phyloP scores from a whole-genome alignment of 2,888 invertebrate species.

The Chironomus tentans region DNA sequence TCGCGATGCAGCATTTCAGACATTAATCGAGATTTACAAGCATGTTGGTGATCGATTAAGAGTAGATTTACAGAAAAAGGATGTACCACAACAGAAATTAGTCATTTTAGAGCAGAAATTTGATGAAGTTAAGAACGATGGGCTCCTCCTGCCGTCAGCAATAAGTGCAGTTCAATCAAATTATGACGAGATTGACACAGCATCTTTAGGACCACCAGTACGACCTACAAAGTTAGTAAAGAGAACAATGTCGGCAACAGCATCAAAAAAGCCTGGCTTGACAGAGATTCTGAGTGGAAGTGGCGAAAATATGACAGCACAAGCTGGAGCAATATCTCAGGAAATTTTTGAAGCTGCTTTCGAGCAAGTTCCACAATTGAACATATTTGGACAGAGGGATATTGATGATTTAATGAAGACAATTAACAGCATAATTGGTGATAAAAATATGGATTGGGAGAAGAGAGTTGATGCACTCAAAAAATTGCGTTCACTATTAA shows the following conservation, averaged over 20 bases:
- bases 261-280: conserved; percentile 28
- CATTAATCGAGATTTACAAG: conserved; percentile 82
- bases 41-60: conserved; percentile 83
- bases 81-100: conserved; percentile 64
- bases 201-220: conserved; percentile 37
- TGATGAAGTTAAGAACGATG: conserved; percentile 74
- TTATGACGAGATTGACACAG: conserved; percentile 44
- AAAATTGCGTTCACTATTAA: conserved; percentile 70
- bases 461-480: conserved; percentile 84
- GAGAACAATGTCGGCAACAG: conserved; percentile 39
- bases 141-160: conserved; percentile 69
- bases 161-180: conserved; percentile 30
- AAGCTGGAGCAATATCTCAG: conserved; percentile 82
- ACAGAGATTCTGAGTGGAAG: neutral
- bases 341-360: conserved; percentile 81
- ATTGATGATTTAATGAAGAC: conserved; percentile 70
- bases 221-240: conserved; percentile 45
- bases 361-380: conserved; percentile 70
- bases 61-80: conserved; percentile 69
- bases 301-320: conserved; percentile 35
- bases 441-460: conserved; percentile 86
- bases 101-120: conserved; percentile 68
- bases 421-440: conserved; percentile 64
- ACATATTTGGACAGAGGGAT: conserved; percentile 74
- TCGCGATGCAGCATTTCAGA: conserved; percentile 75